Percentiles rank a stretch among this genome's conserved stretches.
Evolutionary conservation across 92 coral and sea anemone genomes (phyloP).

Genomic region (Siderastrea radians): DNA sequence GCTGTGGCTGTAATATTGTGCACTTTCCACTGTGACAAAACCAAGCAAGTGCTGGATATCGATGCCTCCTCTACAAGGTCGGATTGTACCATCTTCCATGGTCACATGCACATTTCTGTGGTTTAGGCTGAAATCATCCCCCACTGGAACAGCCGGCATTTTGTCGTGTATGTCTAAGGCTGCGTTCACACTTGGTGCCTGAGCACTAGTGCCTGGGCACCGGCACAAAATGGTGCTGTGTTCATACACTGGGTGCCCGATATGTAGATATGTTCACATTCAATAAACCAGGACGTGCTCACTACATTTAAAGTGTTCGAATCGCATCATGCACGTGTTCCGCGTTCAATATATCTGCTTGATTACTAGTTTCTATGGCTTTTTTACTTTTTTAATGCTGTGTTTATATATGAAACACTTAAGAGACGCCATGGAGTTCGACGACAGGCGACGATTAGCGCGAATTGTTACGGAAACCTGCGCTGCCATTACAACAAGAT

Average conservation of each 20-base stretch:
- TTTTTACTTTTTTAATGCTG: slow-evolving; percentile 31
- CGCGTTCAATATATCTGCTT: slow-evolving; percentile 48
- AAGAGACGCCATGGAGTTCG: slow-evolving; percentile 40
- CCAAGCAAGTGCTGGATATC: too few relatives aligned
- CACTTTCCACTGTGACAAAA: too few relatives aligned
- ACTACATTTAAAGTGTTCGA: slow-evolving; percentile 16
- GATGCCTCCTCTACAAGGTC: too few relatives aligned
- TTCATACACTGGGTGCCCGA: slow-evolving; percentile 44
- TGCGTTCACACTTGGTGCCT: too few relatives aligned
- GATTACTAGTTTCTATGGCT: slow-evolving; percentile 43
- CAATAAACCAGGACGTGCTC: slow-evolving; percentile 34
- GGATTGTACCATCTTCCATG: too few relatives aligned
- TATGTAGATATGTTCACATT: slow-evolving; percentile 33
- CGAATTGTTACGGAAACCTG: slow-evolving; percentile 47
- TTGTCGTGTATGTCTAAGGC: too few relatives aligned
- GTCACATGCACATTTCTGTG: too few relatives aligned
- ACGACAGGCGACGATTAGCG: slow-evolving; percentile 59
- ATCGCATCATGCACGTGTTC: slow-evolving; percentile 46
- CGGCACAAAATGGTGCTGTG: slow-evolving; percentile 40
- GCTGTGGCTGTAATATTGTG: too few relatives aligned
- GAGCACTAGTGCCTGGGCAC: too few relatives aligned
- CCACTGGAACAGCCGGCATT: too few relatives aligned
- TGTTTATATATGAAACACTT: slow-evolving; percentile 34
- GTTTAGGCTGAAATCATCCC: too few relatives aligned
- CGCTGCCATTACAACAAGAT: slow-evolving; percentile 39